phyloP scores from a whole-genome alignment of 37 sponge, comb jelly and placozoan species.

The Ephydatia muelleri region DNA sequence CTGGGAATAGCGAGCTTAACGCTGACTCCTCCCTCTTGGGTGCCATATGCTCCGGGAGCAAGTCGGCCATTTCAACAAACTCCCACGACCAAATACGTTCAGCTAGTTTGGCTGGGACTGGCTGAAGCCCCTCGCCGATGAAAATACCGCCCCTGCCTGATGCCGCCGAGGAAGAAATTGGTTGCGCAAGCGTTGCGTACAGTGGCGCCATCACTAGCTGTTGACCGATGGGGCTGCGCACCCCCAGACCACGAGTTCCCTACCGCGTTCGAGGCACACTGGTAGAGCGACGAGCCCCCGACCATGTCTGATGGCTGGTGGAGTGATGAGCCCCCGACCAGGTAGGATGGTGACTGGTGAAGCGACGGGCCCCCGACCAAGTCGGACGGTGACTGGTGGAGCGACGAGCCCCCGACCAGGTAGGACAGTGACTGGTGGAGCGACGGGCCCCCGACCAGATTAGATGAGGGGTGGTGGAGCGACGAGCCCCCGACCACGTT shows the following conservation, averaged over 20 bases:
- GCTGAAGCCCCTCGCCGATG: background rate
- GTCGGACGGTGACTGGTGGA: background rate
- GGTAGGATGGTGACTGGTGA: background rate
- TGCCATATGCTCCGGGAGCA: background rate
- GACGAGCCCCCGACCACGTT: background rate
- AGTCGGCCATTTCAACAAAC: background rate
- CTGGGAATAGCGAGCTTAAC: background rate
- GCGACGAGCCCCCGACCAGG: background rate
- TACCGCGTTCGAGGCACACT: background rate
- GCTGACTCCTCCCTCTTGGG: background rate
- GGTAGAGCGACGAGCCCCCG: background rate
- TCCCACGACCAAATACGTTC: background rate
- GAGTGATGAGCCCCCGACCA: background rate
- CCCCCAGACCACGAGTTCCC: background rate
- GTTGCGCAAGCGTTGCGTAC: background rate
- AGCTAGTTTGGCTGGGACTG: too few relatives aligned
- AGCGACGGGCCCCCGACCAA: background rate
- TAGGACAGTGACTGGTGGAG: background rate
- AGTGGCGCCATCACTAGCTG: background rate
- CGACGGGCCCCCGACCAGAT: background rate
- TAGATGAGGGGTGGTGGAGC: background rate
- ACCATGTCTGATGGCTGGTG: too few relatives aligned
- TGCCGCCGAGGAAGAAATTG: background rate
- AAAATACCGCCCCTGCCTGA: background rate
- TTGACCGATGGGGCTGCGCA: background rate